Evolutionary conservation across 2,113 vertebrate species (phyloP).

Genomic region (Bubo bubo): DNA sequence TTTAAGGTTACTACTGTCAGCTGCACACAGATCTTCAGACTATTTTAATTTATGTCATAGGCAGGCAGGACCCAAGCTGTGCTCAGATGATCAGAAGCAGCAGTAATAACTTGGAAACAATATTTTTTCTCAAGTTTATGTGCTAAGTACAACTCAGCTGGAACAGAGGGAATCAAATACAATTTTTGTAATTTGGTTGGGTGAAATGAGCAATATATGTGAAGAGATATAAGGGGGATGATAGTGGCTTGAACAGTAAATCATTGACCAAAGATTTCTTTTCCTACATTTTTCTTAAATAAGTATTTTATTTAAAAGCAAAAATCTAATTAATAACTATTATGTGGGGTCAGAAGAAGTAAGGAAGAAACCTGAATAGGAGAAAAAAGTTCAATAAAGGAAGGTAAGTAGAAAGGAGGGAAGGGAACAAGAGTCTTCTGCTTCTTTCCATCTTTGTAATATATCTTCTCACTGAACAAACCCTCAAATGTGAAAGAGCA

Average conservation of each 20-base stretch:
- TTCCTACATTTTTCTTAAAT: neutral
- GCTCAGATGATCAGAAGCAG: conserved; percentile 42
- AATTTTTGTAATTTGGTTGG: neutral
- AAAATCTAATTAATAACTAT: neutral
- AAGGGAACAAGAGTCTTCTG: neutral
- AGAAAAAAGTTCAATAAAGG: neutral
- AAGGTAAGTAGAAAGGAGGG: neutral
- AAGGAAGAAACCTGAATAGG: neutral
- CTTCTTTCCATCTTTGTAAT: neutral
- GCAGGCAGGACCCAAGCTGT: neutral
- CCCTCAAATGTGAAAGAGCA: neutral
- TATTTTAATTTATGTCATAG: conserved; percentile 39
- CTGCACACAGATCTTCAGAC: neutral
- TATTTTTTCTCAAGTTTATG: neutral
- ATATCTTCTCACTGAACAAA: neutral
- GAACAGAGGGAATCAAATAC: neutral
- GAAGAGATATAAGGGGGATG: neutral
- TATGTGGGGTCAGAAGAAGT: neutral
- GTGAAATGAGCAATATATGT: neutral
- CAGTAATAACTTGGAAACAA: conserved; percentile 7
- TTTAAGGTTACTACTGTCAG: conserved; percentile 41
- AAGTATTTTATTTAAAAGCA: neutral
- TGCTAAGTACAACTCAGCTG: neutral
- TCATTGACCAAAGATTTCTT: neutral
- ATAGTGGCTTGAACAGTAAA: neutral